Evolutionary conservation across 1,140 invertebrate genomes (phyloP).

Genomic region (Bombus soroeensis): DNA sequence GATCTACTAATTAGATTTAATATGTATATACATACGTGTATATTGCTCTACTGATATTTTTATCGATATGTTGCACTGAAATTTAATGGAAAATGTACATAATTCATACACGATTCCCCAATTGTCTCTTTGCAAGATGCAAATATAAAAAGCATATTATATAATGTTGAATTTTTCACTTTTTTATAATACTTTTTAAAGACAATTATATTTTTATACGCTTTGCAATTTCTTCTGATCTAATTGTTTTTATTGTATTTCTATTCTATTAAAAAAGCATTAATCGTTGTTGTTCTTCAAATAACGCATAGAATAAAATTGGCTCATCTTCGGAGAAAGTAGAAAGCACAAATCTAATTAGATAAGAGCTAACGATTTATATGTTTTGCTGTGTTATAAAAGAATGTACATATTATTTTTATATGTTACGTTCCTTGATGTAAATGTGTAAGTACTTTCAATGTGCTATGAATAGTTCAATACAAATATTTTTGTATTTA

Average conservation of each 20-base stretch:
- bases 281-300: background rate
- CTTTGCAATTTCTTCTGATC: slow-evolving; percentile 1
- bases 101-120: slow-evolving; percentile 47
- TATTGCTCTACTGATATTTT: slow-evolving; percentile 59
- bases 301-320: background rate
- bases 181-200: background rate
- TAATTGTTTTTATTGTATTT: background rate
- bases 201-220: background rate
- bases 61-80: slow-evolving; percentile 44
- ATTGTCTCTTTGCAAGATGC: slow-evolving; percentile 57
- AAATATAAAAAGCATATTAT: slow-evolving; percentile 51
- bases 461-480: background rate
- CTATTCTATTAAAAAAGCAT: background rate
- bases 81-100: slow-evolving; percentile 47
- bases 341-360: slow-evolving; percentile 15
- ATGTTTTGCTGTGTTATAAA: background rate
- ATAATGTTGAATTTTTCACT: background rate
- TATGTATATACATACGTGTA: slow-evolving; percentile 52
- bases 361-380: background rate
- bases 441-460: slow-evolving; percentile 18
- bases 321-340: background rate
- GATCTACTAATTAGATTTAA: slow-evolving; percentile 54
- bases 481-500: slow-evolving; percentile 44
- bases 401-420: slow-evolving; percentile 34
- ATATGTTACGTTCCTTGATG: slow-evolving; percentile 2